Conservation (phyloP, 2,113 vertebrate species). For the Toxotes chatareus region DNA sequence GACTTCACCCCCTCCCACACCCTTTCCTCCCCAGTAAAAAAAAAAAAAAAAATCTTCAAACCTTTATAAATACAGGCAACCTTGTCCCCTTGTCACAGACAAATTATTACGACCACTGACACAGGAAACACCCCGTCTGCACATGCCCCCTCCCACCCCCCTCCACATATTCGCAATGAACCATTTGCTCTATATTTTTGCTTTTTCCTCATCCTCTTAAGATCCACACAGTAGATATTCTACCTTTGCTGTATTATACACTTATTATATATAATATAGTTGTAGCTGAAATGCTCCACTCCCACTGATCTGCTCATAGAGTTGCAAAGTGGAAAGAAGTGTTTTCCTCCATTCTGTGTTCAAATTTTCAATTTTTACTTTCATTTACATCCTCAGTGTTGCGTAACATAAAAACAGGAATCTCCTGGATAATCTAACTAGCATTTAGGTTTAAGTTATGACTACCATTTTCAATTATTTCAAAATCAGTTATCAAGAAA, state of each 20-base stretch:
- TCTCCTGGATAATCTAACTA: not conserved
- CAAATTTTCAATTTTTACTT: not conserved
- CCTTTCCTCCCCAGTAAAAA: not conserved
- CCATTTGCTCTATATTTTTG: conserved; percentile 54
- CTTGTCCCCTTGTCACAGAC: conserved; percentile 77
- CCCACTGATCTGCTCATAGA: conserved; percentile 50
- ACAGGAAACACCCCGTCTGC: conserved; percentile 73
- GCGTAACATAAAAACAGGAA: not conserved
- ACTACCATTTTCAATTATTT: not conserved
- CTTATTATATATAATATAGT: conserved; percentile 69
- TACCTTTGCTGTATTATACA: conserved; percentile 77
- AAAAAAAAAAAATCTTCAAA: conserved; percentile 53
- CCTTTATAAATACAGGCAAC: conserved; percentile 81
- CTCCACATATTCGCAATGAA: conserved; percentile 51
- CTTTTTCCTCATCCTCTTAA: conserved; percentile 55
- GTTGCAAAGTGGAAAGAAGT: conserved; percentile 41
- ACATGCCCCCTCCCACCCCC: conserved; percentile 52
- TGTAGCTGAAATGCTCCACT: conserved; percentile 66
- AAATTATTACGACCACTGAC: conserved; percentile 78
- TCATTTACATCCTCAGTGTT: not conserved
- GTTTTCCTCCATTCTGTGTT: not conserved
- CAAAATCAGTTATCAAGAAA: not conserved
- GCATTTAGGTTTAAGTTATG: not conserved
- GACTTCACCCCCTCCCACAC: conserved; percentile 37
- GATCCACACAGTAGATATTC: conserved; percentile 81